Evolutionary conservation across 2,797 vertebrate genomes (phyloP).

Genomic region (Muscicapa comitata): DNA sequence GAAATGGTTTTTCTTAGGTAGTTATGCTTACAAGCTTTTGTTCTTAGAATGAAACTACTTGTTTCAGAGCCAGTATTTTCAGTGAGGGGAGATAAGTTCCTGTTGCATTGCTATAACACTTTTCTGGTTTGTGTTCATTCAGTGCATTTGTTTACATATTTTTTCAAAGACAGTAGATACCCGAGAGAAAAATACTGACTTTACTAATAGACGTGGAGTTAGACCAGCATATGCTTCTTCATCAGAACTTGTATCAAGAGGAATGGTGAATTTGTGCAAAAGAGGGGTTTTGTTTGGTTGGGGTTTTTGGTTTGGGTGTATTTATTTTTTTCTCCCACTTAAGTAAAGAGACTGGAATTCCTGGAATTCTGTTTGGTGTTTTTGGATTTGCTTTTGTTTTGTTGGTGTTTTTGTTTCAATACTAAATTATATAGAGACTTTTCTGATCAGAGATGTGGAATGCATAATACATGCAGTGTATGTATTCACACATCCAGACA

Average conservation of each 20-base stretch:
- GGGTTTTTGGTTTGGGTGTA: neutral
- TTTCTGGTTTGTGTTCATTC: neutral
- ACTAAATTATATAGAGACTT: neutral
- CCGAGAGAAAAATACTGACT: neutral
- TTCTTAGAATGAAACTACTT: neutral
- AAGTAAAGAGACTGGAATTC: neutral
- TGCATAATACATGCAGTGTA: neutral
- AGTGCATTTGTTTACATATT: neutral
- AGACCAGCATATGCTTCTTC: neutral
- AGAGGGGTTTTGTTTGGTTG: neutral
- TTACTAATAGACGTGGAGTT: neutral
- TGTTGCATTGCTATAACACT: rapidly evolving
- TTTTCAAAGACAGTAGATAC: neutral
- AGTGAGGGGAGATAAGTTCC: neutral
- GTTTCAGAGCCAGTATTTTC: neutral
- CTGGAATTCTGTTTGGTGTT: neutral
- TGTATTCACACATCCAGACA: neutral
- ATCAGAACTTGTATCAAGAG: neutral
- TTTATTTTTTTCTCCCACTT: neutral
- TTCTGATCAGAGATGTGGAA: neutral
- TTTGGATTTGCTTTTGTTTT: neutral
- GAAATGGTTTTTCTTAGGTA: neutral
- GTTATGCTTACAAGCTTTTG: neutral
- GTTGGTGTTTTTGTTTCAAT: neutral
- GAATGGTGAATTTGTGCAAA: neutral